Evolutionary conservation across 53 echinoderm and acorn worm genomes (phyloP).

Genomic region (Paelopatides confundens): DNA sequence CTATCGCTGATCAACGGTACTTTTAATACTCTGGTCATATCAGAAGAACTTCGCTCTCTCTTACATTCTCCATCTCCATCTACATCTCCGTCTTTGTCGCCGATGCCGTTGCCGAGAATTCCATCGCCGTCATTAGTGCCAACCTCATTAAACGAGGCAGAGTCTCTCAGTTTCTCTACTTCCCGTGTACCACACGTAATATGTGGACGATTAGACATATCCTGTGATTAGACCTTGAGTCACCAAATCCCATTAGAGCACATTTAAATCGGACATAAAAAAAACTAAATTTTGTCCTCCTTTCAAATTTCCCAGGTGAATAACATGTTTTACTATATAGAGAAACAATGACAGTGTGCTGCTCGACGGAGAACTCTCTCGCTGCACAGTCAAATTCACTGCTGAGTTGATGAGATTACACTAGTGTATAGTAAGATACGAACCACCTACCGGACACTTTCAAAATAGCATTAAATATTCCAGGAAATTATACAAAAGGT

Average conservation of each 20-base stretch:
- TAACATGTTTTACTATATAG: neutral
- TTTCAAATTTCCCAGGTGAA: neutral
- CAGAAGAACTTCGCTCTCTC: constrained; percentile 12
- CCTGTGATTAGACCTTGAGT: neutral
- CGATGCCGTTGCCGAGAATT: neutral
- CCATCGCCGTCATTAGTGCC: neutral
- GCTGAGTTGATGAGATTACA: too few relatives aligned
- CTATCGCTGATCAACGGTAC: neutral
- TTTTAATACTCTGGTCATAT: constrained; percentile 4
- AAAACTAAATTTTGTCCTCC: neutral
- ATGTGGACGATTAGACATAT: constrained; percentile 11
- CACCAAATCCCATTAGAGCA: neutral
- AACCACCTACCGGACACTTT: too few relatives aligned
- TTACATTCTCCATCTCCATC: neutral
- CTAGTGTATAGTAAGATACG: too few relatives aligned
- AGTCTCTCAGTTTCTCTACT: neutral
- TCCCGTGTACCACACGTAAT: neutral
- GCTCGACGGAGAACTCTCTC: neutral
- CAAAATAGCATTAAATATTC: too few relatives aligned
- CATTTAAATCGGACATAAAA: neutral
- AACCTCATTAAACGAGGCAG: neutral
- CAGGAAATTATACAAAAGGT: too few relatives aligned
- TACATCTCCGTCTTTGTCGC: neutral
- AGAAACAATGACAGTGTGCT: neutral
- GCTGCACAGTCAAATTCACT: neutral